A percentile compares a stretch with the other conserved stretches of the same genome.
Evolutionary conservation across 2,113 vertebrate genomes (phyloP).

Genomic region (Uria lomvia): DNA sequence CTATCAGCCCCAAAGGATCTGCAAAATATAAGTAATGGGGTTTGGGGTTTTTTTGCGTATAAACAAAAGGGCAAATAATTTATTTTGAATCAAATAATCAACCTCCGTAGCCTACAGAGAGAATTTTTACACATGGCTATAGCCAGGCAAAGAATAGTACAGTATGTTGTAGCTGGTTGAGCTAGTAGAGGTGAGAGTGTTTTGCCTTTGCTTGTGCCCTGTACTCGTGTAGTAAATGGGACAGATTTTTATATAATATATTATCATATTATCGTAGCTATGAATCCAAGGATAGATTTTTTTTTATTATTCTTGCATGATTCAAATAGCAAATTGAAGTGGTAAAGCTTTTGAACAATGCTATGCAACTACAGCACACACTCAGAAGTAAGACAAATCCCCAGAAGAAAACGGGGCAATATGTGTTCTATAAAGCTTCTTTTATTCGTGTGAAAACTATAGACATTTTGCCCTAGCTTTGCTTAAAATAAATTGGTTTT

Average conservation of each 20-base stretch:
- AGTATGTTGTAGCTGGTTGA: background rate
- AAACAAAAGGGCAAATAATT: background rate
- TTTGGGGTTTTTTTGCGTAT: too few relatives aligned
- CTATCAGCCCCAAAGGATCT: background rate
- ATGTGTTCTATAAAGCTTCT: background rate
- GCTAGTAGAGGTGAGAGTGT: background rate
- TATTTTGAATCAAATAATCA: background rate
- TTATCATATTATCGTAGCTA: background rate
- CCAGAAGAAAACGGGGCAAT: background rate
- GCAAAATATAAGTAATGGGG: background rate
- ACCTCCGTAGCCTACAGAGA: background rate
- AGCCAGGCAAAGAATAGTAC: background rate
- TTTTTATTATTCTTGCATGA: background rate
- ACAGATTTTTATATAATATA: background rate
- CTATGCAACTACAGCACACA: background rate
- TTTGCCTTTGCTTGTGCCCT: background rate
- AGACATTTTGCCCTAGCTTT: background rate
- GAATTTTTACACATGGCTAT: background rate
- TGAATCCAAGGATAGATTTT: background rate
- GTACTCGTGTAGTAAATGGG: background rate
- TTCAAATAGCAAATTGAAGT: background rate
- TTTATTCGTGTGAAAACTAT: background rate
- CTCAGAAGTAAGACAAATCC: background rate
- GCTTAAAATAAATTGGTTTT: background rate
- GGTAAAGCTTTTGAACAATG: background rate